A percentile compares a stretch with the other conserved stretches of the same genome.
Conservation (phyloP, 1,140 invertebrate genomes). For the Dinoponera quadriceps region DNA sequence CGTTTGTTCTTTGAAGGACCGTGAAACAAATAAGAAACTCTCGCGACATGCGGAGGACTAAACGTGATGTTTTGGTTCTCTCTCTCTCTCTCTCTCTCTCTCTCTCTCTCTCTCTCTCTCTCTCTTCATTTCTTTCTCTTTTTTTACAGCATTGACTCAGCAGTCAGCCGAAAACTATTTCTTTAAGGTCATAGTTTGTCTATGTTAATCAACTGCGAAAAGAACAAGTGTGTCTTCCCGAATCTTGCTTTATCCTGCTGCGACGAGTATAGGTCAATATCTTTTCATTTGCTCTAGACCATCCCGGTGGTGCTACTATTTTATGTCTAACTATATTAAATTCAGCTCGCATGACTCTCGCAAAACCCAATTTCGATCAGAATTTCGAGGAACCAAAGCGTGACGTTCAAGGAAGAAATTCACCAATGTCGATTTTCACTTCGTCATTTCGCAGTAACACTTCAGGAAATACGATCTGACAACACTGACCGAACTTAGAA, state of each 20-base stretch:
- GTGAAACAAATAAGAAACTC: slow-evolving; percentile 23
- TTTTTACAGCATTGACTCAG: background rate
- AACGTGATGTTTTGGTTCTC: slow-evolving; percentile 8
- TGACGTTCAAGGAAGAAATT: background rate
- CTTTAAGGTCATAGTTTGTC: background rate
- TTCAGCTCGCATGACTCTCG: background rate
- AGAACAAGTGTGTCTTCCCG: background rate
- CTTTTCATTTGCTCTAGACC: slow-evolving; percentile 2
- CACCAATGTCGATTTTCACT: slow-evolving; percentile 2
- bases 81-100: background rate
- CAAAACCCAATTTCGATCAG: slow-evolving; percentile 15
- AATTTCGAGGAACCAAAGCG: slow-evolving; percentile 16
- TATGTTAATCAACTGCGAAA: background rate
- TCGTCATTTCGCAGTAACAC: slow-evolving; percentile 4
- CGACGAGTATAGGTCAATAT: background rate
- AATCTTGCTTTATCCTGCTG: background rate
- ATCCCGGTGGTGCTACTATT: background rate
- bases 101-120: background rate
- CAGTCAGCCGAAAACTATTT: background rate
- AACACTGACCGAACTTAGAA: slow-evolving; percentile 5
- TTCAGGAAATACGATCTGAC: background rate
- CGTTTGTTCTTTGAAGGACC: slow-evolving; percentile 2
- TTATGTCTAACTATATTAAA: background rate
- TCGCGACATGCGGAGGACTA: slow-evolving; percentile 6
- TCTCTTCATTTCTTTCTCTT: background rate